Base-by-base conservation (phyloP, 2,797 vertebrate genomes). In the Chaunax sp. region DNA sequence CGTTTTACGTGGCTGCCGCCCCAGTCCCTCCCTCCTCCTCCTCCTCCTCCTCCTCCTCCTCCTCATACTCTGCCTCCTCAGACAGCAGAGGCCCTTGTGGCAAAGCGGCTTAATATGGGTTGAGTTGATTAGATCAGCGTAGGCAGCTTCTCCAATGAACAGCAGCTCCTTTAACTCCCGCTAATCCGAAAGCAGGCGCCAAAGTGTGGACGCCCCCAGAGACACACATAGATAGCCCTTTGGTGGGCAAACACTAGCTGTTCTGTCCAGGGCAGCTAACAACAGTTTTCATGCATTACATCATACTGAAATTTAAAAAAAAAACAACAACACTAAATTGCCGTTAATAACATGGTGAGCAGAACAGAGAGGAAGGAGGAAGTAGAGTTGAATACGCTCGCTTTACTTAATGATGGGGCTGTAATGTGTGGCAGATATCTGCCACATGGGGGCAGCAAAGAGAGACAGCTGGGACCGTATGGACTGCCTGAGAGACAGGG, bases 81-180 rank as follows among this genome's bases (percentile, higher is more conserved):
- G 74, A 89, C 81, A 81, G 82, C 72, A 41, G 56, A 66, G 75
- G 46, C 73, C 73, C 78, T 86, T 72, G 77, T 86, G 87, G 85
- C 56, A 82, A 91, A 90, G 89, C 86, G 79, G 91, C 90, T 92
- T 92, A 92, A 86, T 77, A 74, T n/a, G 75, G 87, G 82, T 89
- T 52, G 82, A 89, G 80, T 91, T 92, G 93, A 94, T 94, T 92
- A 89, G 91, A 93, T 94, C 89, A 92, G 82, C 25, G 93, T 55
- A 69, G 82, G 82, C 75, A 75, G 88, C 75, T 76, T 87, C 84
- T 86, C 66, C 58, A 52, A 82, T 79, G 82, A 80, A 86, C 85
- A 85, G 84, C 81, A 73, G 77, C 81, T 84, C 85, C 81, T 85
- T n/a, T 90, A 85, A 88, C 89, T 81, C 77, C 78, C 71, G 69